Percentiles rank a stretch among this genome's conserved stretches.
These are phyloP conservation scores for Idaea dimidiata DNA, from an alignment of 2,888 invertebrate species.

Conservation along the genomic window DNA sequence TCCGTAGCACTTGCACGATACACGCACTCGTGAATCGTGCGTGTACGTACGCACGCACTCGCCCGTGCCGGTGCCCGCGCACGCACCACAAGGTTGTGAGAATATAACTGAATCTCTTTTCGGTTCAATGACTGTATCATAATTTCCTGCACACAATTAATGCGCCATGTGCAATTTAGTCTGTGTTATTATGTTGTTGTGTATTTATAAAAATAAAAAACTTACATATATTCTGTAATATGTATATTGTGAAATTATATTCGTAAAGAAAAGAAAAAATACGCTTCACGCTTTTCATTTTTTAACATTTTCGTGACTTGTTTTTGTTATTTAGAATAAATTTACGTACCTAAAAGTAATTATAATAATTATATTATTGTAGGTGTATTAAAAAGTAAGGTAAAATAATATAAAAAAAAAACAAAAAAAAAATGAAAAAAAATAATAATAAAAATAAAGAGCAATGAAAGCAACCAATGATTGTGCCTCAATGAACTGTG, in stretches of 20 bases:
- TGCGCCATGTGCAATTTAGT: slow-evolving; percentile 79
- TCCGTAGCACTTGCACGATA: background rate
- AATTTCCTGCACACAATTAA: slow-evolving; percentile 73
- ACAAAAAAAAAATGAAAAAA: slow-evolving; percentile 49
- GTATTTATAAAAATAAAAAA: slow-evolving; percentile 66
- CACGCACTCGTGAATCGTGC: slow-evolving; percentile 17
- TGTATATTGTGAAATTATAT: slow-evolving; percentile 80
- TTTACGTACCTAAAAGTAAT: slow-evolving; percentile 80
- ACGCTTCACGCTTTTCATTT: slow-evolving; percentile 79
- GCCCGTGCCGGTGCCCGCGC: slow-evolving; percentile 25
- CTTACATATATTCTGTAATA: slow-evolving; percentile 75
- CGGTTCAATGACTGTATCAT: slow-evolving; percentile 76
- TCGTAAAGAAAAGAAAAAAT: slow-evolving; percentile 72
- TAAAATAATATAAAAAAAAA: slow-evolving; percentile 49
- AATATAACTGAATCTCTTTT: slow-evolving; percentile 73
- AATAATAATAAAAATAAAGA: slow-evolving; percentile 59
- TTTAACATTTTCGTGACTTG: slow-evolving; percentile 78
- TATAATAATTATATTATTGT: slow-evolving; percentile 77
- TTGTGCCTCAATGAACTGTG: slow-evolving; percentile 81
- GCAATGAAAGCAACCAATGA: slow-evolving; percentile 80
- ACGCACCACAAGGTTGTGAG: slow-evolving; percentile 65
- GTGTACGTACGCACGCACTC: slow-evolving; percentile 16
- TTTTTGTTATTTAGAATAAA: slow-evolving; percentile 81
- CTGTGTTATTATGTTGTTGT: slow-evolving; percentile 81
- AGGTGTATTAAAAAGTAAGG: slow-evolving; percentile 50